A percentile compares a stretch with the other conserved stretches of the same genome.
These are phyloP conservation scores for Pantherophis alleghaniensis DNA, from an alignment of 2,797 vertebrate species.

Conservation along the genomic window DNA sequence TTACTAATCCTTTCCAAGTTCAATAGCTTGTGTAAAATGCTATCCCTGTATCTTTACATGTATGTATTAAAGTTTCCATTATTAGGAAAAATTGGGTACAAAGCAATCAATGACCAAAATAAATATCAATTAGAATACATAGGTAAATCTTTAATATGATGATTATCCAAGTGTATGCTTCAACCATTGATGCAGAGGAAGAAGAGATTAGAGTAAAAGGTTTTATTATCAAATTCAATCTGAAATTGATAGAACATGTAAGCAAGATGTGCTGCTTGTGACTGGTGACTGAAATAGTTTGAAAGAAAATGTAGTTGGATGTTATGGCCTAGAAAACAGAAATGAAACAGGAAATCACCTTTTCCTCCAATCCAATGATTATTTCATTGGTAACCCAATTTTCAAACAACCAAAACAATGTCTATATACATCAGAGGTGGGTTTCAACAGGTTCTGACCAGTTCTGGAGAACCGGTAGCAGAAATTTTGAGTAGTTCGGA, in stretches of 20 bases:
- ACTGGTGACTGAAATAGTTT: background rate
- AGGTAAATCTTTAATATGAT: background rate
- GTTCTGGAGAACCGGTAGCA: too few species aligned
- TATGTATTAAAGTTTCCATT: background rate
- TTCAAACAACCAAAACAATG: background rate
- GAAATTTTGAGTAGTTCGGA: too few species aligned
- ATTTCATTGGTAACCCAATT: background rate
- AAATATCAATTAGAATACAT: background rate
- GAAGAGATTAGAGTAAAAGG: background rate
- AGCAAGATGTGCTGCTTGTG: background rate
- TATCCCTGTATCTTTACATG: background rate
- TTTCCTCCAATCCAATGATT: background rate
- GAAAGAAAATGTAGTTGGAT: background rate
- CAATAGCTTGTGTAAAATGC: background rate
- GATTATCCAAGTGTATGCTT: background rate
- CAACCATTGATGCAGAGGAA: background rate
- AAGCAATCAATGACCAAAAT: background rate
- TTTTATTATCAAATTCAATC: background rate
- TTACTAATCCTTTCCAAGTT: background rate
- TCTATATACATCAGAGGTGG: background rate
- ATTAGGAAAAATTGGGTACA: background rate
- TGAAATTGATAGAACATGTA: background rate
- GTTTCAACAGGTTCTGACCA: too few species aligned
- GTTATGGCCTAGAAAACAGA: background rate
- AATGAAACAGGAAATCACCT: background rate